Evolutionary conservation across 2,888 invertebrate genomes (phyloP).

Genomic region (Eledone cirrhosa): DNA sequence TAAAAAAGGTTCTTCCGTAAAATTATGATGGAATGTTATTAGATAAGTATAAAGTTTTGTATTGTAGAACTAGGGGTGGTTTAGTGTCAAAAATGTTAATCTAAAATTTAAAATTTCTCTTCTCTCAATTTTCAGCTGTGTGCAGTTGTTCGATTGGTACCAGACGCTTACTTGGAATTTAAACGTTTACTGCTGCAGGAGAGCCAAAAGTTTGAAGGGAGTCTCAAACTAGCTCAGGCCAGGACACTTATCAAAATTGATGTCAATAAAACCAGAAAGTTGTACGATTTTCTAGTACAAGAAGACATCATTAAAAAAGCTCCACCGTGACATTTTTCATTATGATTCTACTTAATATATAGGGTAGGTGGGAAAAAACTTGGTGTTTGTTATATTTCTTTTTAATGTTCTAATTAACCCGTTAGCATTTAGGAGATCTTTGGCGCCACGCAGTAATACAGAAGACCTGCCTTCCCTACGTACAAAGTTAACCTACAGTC

Average conservation of each 20-base stretch:
- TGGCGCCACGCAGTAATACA: too few species aligned
- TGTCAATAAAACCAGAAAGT: constrained; percentile 86
- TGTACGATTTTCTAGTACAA: constrained; percentile 75
- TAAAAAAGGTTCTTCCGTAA: too few species aligned
- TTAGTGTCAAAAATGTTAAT: too few species aligned
- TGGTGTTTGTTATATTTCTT: not conserved
- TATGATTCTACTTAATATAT: not conserved
- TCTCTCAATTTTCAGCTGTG: constrained; percentile 71
- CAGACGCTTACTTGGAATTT: constrained; percentile 81
- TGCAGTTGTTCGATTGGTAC: constrained; percentile 78
- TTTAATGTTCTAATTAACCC: too few species aligned
- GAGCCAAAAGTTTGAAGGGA: constrained; percentile 76
- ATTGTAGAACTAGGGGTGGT: too few species aligned
- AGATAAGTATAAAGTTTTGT: too few species aligned
- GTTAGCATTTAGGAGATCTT: too few species aligned
- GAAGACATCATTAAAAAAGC: constrained; percentile 56
- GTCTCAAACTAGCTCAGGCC: constrained; percentile 81
- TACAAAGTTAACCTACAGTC: too few species aligned
- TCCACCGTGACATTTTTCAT: constrained; percentile 16
- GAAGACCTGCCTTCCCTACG: too few species aligned
- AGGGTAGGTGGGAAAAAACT: too few species aligned
- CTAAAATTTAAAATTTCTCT: too few species aligned
- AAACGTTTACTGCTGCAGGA: constrained; percentile 79
- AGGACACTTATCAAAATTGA: constrained; percentile 87
- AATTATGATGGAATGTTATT: too few species aligned